Conservation (phyloP, 2,888 invertebrate genomes). For the Microplitis deprimator region DNA sequence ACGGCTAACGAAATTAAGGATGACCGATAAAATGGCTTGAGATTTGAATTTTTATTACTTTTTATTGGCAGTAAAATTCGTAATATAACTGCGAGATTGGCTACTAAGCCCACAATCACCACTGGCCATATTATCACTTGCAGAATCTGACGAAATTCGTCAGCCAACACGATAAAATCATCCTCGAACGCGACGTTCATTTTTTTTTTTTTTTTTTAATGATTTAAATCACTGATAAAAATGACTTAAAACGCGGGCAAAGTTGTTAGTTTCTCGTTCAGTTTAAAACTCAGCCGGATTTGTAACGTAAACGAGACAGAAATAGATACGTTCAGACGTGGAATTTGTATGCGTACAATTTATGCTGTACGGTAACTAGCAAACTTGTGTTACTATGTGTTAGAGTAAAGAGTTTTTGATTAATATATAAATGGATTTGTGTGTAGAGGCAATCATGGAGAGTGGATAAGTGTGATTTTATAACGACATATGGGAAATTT, state of each 20-base stretch:
- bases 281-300: background rate
- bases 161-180: conserved; percentile 40
- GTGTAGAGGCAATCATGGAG: no score
- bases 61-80: conserved; percentile 47
- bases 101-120: conserved; percentile 52
- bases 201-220: conserved; percentile 3
- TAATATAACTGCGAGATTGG: conserved; percentile 53
- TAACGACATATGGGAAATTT: background rate
- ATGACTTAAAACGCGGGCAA: background rate
- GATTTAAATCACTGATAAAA: background rate
- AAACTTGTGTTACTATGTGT: background rate
- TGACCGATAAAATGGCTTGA: conserved; percentile 55
- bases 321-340: conserved; percentile 2
- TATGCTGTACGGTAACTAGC: background rate
- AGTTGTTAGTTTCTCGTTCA: background rate
- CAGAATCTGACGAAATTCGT: conserved; percentile 47
- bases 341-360: background rate
- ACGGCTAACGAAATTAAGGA: conserved; percentile 54
- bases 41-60: conserved; percentile 39
- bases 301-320: background rate
- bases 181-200: conserved; percentile 28
- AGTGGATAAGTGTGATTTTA: background rate
- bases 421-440: no score
- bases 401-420: no score
- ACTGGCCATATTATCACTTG: conserved; percentile 56